phyloP scores from a whole-genome alignment of 2,113 vertebrate genomes.

The Ammospiza nelsoni region DNA sequence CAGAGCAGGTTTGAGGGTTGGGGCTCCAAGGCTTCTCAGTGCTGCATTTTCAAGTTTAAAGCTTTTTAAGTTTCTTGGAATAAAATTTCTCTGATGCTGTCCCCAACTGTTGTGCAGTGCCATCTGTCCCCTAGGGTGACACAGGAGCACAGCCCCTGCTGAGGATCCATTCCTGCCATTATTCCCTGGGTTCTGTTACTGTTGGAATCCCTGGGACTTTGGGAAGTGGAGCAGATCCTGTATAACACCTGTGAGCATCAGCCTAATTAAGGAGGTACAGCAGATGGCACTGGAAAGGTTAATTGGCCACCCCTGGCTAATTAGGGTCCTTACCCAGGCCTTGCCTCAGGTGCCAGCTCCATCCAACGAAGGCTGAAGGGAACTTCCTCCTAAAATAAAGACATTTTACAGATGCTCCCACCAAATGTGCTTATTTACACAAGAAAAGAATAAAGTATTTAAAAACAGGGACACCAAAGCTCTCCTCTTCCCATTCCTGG shows the following conservation, averaged over 20 bases:
- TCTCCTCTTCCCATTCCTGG: background rate
- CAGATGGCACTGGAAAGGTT: background rate
- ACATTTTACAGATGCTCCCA: background rate
- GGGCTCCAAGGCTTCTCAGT: background rate
- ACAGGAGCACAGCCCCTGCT: accelerated
- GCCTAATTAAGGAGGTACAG: background rate
- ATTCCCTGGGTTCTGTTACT: accelerated
- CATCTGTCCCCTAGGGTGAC: accelerated
- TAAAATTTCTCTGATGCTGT: background rate
- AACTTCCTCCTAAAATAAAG: background rate
- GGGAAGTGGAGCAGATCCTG: background rate
- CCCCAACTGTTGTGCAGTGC: accelerated
- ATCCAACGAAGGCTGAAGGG: background rate
- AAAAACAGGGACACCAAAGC: background rate
- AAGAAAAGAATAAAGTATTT: background rate
- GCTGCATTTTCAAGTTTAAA: background rate
- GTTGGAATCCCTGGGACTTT: background rate
- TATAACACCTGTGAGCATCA: accelerated
- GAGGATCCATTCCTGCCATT: accelerated
- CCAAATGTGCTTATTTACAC: background rate
- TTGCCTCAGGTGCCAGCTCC: background rate
- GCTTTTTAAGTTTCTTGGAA: slow-evolving; percentile 21
- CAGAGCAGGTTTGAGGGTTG: background rate
- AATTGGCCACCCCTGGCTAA: no score
- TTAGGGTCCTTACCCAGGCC: background rate